Evolutionary conservation across 2,888 invertebrate genomes (phyloP).

Genomic region (Leptothorax acervorum): DNA sequence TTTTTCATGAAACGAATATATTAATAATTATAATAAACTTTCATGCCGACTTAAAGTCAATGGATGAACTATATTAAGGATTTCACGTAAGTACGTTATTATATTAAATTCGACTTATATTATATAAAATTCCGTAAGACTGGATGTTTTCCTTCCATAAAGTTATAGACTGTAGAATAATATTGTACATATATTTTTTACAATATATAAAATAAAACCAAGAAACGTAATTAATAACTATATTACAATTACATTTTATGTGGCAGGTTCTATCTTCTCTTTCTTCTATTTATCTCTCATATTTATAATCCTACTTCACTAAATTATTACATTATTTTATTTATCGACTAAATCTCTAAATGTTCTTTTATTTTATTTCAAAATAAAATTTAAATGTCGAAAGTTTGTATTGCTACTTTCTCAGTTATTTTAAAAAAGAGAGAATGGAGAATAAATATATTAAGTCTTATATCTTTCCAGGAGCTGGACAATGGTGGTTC

Average conservation of each 20-base stretch:
- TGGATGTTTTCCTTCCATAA: not conserved
- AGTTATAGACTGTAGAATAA: slow-evolving; percentile 18
- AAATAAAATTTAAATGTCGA: not conserved
- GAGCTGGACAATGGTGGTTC: slow-evolving; percentile 89
- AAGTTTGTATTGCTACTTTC: not conserved
- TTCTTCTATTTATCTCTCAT: not conserved
- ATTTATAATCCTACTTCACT: slow-evolving; percentile 27
- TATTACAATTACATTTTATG: slow-evolving; percentile 28
- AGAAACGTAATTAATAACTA: slow-evolving; percentile 15
- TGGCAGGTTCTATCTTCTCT: not conserved
- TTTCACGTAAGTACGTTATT: slow-evolving; percentile 66
- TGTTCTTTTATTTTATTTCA: not conserved
- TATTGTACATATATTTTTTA: slow-evolving; percentile 23
- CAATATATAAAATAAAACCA: slow-evolving; percentile 7
- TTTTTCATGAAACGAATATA: not conserved
- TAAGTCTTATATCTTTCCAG: slow-evolving; percentile 86
- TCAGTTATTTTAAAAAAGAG: no score
- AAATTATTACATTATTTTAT: not conserved
- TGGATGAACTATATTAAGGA: slow-evolving; percentile 55
- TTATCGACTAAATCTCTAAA: not conserved
- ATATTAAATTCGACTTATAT: not conserved
- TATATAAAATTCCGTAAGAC: not conserved
- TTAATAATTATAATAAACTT: slow-evolving; percentile 57
- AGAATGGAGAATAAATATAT: slow-evolving; percentile 58
- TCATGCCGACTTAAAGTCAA: slow-evolving; percentile 58